A percentile compares a stretch with the other conserved stretches of the same genome.
Evolutionary conservation across 2,888 invertebrate genomes (phyloP).

Genomic region (Alcis repandata): DNA sequence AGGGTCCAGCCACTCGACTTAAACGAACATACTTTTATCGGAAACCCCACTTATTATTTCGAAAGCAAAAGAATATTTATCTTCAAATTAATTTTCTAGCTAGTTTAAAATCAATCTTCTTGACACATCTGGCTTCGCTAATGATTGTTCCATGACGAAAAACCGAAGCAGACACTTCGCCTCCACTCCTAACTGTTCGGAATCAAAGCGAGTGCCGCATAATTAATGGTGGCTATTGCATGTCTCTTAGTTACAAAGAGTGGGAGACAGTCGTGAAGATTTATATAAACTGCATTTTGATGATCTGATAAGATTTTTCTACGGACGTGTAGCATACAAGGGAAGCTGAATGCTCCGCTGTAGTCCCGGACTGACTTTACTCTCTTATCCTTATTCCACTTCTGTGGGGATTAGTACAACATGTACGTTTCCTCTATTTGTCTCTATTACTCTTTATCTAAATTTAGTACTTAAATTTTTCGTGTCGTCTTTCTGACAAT

Average conservation of each 20-base stretch:
- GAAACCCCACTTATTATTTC: background rate
- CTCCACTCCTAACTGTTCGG: conserved; percentile 22
- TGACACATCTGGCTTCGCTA: conserved; percentile 18
- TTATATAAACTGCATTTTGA: no score
- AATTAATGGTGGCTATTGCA: conserved; percentile 25
- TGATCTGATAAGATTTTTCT: no score
- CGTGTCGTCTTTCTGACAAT: no score
- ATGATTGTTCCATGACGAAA: conserved; percentile 22
- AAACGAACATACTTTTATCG: background rate
- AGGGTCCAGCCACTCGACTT: no score
- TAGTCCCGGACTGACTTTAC: no score
- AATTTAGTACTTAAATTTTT: no score
- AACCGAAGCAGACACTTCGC: conserved; percentile 19
- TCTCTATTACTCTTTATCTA: no score
- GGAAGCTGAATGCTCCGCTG: no score
- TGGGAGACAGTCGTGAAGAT: conserved; percentile 16
- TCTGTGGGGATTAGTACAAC: no score
- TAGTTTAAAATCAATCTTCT: conserved; percentile 4
- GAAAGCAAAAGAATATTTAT: background rate
- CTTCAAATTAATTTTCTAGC: background rate
- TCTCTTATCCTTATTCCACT: no score
- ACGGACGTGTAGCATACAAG: no score
- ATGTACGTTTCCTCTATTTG: no score
- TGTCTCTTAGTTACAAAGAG: conserved; percentile 2
- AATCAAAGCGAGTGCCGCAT: conserved; percentile 36